Evolutionary conservation across 2,888 invertebrate genomes (phyloP).

Genomic region (Sycophila texana): DNA sequence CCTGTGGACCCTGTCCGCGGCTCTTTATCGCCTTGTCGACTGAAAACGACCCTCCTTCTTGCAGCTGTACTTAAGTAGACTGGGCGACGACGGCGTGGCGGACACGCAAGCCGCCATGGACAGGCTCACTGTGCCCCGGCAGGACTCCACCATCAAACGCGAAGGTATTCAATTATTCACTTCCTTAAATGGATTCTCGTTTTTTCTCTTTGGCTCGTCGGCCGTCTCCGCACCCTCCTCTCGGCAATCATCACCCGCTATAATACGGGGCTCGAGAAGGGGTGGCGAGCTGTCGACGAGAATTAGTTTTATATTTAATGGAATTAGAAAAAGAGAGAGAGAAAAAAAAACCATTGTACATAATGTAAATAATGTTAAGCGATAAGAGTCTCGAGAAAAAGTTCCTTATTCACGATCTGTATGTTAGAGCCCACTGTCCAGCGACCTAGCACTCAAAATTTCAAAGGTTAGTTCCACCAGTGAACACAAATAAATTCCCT

Average conservation of each 20-base stretch:
- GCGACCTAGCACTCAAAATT: conserved; percentile 68
- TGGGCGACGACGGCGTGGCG: conserved; percentile 80
- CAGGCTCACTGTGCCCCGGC: conserved; percentile 72
- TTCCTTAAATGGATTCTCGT: neutral
- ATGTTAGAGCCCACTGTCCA: conserved; percentile 70
- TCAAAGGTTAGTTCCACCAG: conserved; percentile 66
- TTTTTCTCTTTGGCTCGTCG: neutral
- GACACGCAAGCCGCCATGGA: conserved; percentile 72
- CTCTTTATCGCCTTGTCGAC: neutral
- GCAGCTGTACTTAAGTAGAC: conserved; percentile 82
- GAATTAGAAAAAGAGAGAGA: no score
- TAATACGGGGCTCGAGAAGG: neutral
- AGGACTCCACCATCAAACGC: conserved; percentile 71
- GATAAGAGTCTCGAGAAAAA: conserved; percentile 49
- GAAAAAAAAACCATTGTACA: conserved; percentile 19
- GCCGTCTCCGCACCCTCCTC: neutral
- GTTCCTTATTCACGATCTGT: conserved; percentile 65
- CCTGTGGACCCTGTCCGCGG: neutral
- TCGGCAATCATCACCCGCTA: neutral
- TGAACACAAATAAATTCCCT: conserved; percentile 21
- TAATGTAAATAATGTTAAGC: conserved; percentile 36
- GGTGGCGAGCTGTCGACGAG: neutral
- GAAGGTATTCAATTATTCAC: conserved; percentile 69
- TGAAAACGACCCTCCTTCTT: conserved; percentile 37
- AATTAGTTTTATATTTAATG: no score